Base-by-base conservation (phyloP, 1,140 invertebrate genomes). In the Heliconius eleuchia region DNA sequence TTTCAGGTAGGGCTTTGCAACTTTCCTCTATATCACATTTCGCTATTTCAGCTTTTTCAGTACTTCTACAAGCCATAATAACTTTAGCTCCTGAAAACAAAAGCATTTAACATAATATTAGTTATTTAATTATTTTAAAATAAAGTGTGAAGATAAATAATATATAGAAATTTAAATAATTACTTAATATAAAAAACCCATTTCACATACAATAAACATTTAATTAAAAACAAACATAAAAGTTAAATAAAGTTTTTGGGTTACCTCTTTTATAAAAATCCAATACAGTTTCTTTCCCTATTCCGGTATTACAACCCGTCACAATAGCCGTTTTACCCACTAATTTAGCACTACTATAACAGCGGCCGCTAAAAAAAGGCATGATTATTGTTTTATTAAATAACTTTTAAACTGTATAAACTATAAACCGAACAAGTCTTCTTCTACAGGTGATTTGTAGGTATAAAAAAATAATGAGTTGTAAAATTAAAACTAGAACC, bases 301-400 rank as follows among this genome's bases (percentile, higher is more conserved):
- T 98, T 13, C 98, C 98, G 34, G 97, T 97, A 88, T 98, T 99
- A 55, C 97, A 97, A n/a, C 98, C 98, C 1, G 98, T 98, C 77
- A 98, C 95, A 37, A 98, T 94, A 5, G 96, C 96, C 2, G 97
- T 97, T 94, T 98, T 98, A 1, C 97, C 97, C 73, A 96, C 95
- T n/a, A 97, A 92, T 60, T 96, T 95, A 13, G 88, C 95, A 42
- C 93, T 95, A 79, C 96, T 96, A 9, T 88, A 90, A 86, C 96
- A 97, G 73, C 89, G 95, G 70, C 94, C 94, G 88, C 94, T 96
- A 78, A 96, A 96, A 2, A 95, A 90, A 83, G 95, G 95, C 96
- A 96, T 96, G 79, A 82, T 91, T 30, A 30, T 27, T 66, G 9
- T 13, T 60, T 66, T 66, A 66, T 30, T 66, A 66, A 66, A n/a